These are phyloP conservation scores for Crenichthys baileyi DNA, from an alignment of 2,797 vertebrate species.

Conservation along the genomic window DNA sequence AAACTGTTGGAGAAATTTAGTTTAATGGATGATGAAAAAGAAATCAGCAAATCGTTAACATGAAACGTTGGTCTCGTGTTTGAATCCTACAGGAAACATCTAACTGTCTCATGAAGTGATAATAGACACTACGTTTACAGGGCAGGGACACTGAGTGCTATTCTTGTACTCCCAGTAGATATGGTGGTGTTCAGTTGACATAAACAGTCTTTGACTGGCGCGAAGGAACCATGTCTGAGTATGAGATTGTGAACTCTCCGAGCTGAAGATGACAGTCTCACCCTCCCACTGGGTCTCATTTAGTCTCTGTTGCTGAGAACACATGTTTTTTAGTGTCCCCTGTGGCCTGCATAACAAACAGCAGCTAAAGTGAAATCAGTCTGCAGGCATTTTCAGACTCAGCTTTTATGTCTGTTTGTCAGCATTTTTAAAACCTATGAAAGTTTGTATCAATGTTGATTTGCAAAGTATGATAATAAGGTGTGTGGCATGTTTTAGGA, in stretches of 20 bases:
- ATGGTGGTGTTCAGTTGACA: conserved; percentile 60
- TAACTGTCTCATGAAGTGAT: conserved; percentile 49
- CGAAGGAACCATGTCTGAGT: conserved; percentile 59
- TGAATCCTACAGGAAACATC: conserved; percentile 43
- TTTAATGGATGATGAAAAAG: conserved; percentile 33
- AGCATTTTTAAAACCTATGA: background rate
- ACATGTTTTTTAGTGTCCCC: conserved; percentile 29
- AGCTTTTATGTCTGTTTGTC: background rate
- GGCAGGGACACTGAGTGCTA: conserved; percentile 52
- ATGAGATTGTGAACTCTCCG: conserved; percentile 45
- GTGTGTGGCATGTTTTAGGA: background rate
- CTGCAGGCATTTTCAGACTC: background rate
- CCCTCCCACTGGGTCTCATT: conserved; percentile 73
- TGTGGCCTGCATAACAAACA: conserved; percentile 1
- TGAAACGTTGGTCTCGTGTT: conserved; percentile 29
- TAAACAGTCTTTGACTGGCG: conserved; percentile 73
- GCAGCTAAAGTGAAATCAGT: background rate
- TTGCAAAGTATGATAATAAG: background rate
- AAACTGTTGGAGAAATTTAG: conserved; percentile 1
- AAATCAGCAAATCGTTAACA: conserved; percentile 48
- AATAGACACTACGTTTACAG: conserved; percentile 33
- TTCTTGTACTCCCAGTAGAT: conserved; percentile 75
- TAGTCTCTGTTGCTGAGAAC: conserved; percentile 59
- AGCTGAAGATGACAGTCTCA: conserved; percentile 63
- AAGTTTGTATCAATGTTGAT: background rate